Evolutionary conservation across 2,113 vertebrate species (phyloP), one percentile per base, ranked within the genome.

Genomic region (Prunella himalayana): DNA sequence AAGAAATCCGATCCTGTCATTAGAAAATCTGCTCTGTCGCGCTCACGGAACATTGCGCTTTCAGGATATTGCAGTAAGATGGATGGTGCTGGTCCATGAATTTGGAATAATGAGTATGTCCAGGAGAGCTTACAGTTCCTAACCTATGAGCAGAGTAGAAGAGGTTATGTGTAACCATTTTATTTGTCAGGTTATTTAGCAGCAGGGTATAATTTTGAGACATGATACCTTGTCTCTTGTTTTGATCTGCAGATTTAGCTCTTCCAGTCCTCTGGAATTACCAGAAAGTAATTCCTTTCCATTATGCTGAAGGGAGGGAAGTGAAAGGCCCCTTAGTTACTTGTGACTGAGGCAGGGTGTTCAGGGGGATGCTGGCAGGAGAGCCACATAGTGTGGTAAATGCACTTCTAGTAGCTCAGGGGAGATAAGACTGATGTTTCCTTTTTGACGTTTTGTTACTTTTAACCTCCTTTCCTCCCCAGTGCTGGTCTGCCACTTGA

Each of bases 351-450:
- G 24, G 15, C 22, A 42, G 18, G 30, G 11, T 7, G 2, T 63
- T 59, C 27, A 23, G 60, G 31, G 61, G 45, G 28, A 28, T 42
- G 4, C 27, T 59, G 65, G 11, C 33, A 23, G 25, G 44, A 80
- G 25, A n/a, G 41, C 35, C 35, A 20, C 0, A 0, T 33, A 25
- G 19, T 15, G 12, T 60, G 19, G 3, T 39, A 63, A 70, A 8
- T 39, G 21, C 13, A 31, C 15, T 13, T 60, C 20, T 45, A 0
- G 11, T 18, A 78, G 35, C 8, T 27, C 5, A 3, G 5, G 10
- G 11, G 11, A 37, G 15, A 42, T 1, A 2, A 42, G 21, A 33
- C 23, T 5, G 4, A 7, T 37, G 18, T 13, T 13, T 81, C 8
- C 9, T 27, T 49, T 78, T 28, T 41, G 5, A 54, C 37, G 2